Conservation (phyloP, 1,140 invertebrate genomes). For the Onthophagus taurus region DNA sequence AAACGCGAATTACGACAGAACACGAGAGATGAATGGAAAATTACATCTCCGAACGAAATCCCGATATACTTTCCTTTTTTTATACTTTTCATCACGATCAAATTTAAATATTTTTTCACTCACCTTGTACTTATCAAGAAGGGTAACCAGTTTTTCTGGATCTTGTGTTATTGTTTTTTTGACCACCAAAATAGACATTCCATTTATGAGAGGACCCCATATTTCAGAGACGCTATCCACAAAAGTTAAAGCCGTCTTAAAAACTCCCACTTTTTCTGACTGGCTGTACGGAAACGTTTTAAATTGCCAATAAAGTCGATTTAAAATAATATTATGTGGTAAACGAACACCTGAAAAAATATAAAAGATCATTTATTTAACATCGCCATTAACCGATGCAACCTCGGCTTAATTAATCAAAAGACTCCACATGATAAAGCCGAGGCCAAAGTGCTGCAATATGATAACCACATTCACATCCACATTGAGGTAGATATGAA, state of each 20-base stretch:
- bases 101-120: slow-evolving; percentile 1
- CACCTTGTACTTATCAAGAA: slow-evolving; percentile 61
- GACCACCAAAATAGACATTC: slow-evolving; percentile 58
- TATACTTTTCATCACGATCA: neutral
- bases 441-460: too few species aligned
- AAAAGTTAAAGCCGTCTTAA: slow-evolving; percentile 82
- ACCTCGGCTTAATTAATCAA: too few species aligned
- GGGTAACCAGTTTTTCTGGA: slow-evolving; percentile 57
- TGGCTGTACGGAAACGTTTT: slow-evolving; percentile 56
- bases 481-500: too few species aligned
- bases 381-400: too few species aligned
- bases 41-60: too few species aligned
- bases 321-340: slow-evolving; percentile 67
- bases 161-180: slow-evolving; percentile 61
- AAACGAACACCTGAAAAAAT: slow-evolving; percentile 59
- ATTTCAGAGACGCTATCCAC: slow-evolving; percentile 81
- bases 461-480: too few species aligned
- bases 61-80: too few species aligned
- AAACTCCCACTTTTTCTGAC: slow-evolving; percentile 60
- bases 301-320: slow-evolving; percentile 80
- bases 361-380: slow-evolving; percentile 15
- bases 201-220: slow-evolving; percentile 71
- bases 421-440: too few species aligned
- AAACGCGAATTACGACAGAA: too few species aligned
- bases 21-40: too few species aligned